These are phyloP conservation scores for Proales similis DNA, from an alignment of 1,140 invertebrate genomes.

Conservation along the genomic window DNA sequence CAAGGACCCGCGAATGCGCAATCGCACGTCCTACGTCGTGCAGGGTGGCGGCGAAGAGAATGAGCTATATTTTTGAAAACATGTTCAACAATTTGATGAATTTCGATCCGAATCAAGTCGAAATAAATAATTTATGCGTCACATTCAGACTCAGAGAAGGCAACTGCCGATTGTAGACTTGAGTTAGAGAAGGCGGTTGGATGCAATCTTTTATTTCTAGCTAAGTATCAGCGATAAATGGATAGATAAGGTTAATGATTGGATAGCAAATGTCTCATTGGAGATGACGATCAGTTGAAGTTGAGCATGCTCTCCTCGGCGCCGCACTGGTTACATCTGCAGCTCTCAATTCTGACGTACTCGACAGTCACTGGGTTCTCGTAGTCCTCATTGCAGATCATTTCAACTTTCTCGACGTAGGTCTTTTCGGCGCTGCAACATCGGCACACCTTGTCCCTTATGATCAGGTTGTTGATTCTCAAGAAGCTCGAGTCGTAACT, in stretches of 20 bases:
- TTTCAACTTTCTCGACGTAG: conserved; percentile 7
- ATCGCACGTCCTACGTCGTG: not conserved
- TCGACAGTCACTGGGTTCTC: conserved; percentile 1
- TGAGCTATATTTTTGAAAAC: conserved; percentile 31
- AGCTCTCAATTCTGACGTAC: conserved; percentile 22
- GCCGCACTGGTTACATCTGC: conserved; percentile 28
- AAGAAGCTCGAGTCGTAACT: conserved; percentile 13
- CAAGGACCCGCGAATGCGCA: conserved; percentile 15
- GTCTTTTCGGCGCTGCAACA: conserved; percentile 23
- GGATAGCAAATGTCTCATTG: too few species aligned
- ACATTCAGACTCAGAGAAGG: too few species aligned
- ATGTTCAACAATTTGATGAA: conserved; percentile 15
- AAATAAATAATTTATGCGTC: too few species aligned
- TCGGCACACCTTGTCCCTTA: conserved; percentile 3
- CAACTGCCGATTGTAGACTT: too few species aligned
- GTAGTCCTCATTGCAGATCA: conserved; percentile 2
- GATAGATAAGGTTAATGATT: too few species aligned
- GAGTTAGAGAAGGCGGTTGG: too few species aligned
- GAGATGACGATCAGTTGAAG: too few species aligned
- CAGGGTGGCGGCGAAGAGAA: conserved; percentile 1
- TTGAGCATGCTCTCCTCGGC: too few species aligned
- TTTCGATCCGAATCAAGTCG: conserved; percentile 8
- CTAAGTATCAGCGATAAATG: too few species aligned
- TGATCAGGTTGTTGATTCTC: conserved; percentile 1
- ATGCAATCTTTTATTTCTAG: too few species aligned